Conservation (phyloP, 1,140 invertebrate species). For the Pachypsylla venusta region DNA sequence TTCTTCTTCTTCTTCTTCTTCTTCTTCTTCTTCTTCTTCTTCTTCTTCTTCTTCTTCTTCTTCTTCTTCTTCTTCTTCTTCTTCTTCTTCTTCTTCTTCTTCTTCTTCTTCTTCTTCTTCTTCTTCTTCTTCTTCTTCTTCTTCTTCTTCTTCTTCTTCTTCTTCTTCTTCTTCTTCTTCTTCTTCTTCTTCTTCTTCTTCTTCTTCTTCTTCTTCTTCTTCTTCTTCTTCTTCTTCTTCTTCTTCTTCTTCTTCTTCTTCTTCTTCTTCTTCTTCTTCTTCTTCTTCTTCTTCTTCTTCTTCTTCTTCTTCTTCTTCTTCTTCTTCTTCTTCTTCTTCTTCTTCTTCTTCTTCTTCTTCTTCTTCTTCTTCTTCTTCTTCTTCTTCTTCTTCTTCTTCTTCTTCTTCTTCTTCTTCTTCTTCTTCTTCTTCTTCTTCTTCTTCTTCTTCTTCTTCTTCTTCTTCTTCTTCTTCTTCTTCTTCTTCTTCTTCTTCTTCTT, state of each 20-base stretch:
- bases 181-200: slow-evolving; percentile 13
- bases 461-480: slow-evolving; percentile 15
- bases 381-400: slow-evolving; percentile 1
- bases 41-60: neutral
- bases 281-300: neutral
- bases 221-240: neutral
- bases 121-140: neutral
- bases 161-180: slow-evolving; percentile 18
- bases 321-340: neutral
- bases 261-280: neutral
- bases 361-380: slow-evolving; percentile 11
- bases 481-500: neutral
- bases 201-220: neutral
- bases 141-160: slow-evolving; percentile 3
- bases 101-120: slow-evolving; percentile 8
- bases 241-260: neutral
- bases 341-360: slow-evolving; percentile 9
- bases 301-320: neutral
- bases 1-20: neutral
- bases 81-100: slow-evolving; percentile 2
- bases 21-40: neutral
- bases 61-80: neutral
- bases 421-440: slow-evolving; percentile 14
- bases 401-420: slow-evolving; percentile 7
- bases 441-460: slow-evolving; percentile 15